Base-by-base conservation (phyloP, 1,140 invertebrate genomes). In the Harpegnathos saltator region DNA sequence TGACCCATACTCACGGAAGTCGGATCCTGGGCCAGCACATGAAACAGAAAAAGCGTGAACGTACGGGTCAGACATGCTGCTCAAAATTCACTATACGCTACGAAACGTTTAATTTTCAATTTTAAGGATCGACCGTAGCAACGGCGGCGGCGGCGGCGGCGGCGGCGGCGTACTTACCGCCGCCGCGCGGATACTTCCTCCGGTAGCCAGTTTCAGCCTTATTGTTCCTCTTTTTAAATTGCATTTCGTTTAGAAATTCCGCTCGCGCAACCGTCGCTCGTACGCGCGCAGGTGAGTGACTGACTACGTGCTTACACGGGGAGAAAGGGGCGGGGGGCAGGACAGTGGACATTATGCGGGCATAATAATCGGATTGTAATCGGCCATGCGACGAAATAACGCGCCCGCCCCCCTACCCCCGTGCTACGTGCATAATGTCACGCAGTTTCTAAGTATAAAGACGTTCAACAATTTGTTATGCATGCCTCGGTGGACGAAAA, bases 1-100 rank as follows among this genome's bases (percentile, higher is more conserved):
- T 84, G 75, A 88, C 78, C 77, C 74, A 88, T 93, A 95, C 94
- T 95, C 90, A 95, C 94, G 87, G 94, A 94, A 86, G 94, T 93
- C 72, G 94, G 94, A 91, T 95, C 94, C 94, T 95, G 89, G 14
- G 78, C 59, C 73, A 72, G 68, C 83, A 85, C 90, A 93, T 92
- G 93, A 88, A 94, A 95, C 93, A 94, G 87, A 94, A 87, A 72
- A 86, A 82, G 89, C 80, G 85, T 82, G 26, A 54, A 77, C 50
- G 66, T 72, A 89, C 86, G 54, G 87, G 83, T 85, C 74, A 84
- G 71, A 69, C 65, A 24, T 29, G 54, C 22, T 48, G 61, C 75
- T 78, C 81, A 75, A 78, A 84, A 89, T 86, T 69, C 52, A 33
- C 22, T 52, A 68, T 29, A 19, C 75, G 78, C 48, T 54, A 24